These are phyloP conservation scores for Macquaria ambigua DNA, from an alignment of 2,113 vertebrate genomes.

Conservation along the genomic window DNA sequence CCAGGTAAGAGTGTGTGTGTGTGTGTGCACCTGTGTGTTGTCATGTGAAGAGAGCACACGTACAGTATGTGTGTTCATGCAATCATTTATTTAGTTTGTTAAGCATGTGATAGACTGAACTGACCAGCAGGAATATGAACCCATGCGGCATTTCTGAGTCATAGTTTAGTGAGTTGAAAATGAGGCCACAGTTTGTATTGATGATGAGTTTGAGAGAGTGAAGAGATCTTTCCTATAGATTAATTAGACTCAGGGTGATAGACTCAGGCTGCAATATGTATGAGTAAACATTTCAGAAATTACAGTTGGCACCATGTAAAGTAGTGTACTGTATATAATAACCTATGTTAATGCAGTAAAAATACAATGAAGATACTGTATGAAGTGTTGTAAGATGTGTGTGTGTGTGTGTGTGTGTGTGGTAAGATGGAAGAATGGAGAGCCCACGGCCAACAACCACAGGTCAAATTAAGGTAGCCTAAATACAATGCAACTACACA, in stretches of 20 bases:
- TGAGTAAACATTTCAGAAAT: background rate
- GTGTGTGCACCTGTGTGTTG: background rate
- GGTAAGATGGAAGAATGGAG: no score
- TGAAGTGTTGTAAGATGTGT: background rate
- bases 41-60: no score
- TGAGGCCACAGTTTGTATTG: background rate
- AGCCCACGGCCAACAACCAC: constrained; percentile 90
- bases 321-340: background rate
- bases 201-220: background rate
- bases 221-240: background rate
- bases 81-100: background rate
- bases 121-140: constrained; percentile 11
- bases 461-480: constrained; percentile 89
- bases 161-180: background rate
- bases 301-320: background rate
- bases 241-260: background rate
- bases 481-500: background rate
- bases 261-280: background rate
- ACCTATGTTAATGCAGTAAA: background rate
- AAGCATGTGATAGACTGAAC: background rate
- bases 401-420: background rate
- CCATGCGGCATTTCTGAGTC: constrained; percentile 24
- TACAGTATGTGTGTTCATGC: background rate
- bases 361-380: background rate
- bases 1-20: constrained; percentile 86